phyloP scores from a whole-genome alignment of 2,888 invertebrate species.

The Lagria hirta region DNA sequence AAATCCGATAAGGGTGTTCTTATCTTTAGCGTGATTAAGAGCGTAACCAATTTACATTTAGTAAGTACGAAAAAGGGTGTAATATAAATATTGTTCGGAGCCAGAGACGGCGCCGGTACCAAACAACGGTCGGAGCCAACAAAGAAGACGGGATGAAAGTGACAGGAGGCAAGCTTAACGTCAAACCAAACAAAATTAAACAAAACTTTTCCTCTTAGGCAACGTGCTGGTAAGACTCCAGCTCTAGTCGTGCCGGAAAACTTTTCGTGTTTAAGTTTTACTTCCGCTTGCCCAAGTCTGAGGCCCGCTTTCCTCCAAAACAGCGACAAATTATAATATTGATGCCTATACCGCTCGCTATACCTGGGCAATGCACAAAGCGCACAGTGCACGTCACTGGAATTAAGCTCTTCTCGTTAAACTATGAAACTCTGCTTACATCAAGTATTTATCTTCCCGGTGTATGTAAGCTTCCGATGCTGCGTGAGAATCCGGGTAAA shows the following conservation, averaged over 20 bases:
- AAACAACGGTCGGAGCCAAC: slow-evolving; percentile 47
- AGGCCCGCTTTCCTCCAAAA: slow-evolving; percentile 49
- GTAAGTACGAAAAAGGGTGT: slow-evolving; percentile 49
- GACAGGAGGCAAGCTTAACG: slow-evolving; percentile 56
- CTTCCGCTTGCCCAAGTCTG: slow-evolving; percentile 50
- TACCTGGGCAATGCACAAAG: slow-evolving; percentile 44
- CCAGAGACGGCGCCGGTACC: slow-evolving; percentile 51
- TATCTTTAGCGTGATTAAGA: no score
- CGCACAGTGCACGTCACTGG: slow-evolving; percentile 36
- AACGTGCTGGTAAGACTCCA: slow-evolving; percentile 51
- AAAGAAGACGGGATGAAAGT: slow-evolving; percentile 53
- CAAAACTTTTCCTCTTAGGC: slow-evolving; percentile 56
- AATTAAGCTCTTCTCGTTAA: slow-evolving; percentile 35
- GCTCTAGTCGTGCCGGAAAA: slow-evolving; percentile 50
- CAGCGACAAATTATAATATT: slow-evolving; percentile 56
- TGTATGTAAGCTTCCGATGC: slow-evolving; percentile 24
- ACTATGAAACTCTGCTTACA: no score
- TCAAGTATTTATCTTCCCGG: slow-evolving; percentile 24
- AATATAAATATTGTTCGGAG: slow-evolving; percentile 51
- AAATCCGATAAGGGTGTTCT: no score
- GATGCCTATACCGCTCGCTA: slow-evolving; percentile 49
- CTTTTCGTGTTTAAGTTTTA: slow-evolving; percentile 56
- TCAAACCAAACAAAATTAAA: slow-evolving; percentile 57
- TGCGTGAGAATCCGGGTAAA: slow-evolving; percentile 26
- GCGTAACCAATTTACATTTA: slow-evolving; percentile 51